These are phyloP conservation scores for Melanotaenia nigrans DNA, from an alignment of 2,797 vertebrate genomes.

Conservation along the genomic window DNA sequence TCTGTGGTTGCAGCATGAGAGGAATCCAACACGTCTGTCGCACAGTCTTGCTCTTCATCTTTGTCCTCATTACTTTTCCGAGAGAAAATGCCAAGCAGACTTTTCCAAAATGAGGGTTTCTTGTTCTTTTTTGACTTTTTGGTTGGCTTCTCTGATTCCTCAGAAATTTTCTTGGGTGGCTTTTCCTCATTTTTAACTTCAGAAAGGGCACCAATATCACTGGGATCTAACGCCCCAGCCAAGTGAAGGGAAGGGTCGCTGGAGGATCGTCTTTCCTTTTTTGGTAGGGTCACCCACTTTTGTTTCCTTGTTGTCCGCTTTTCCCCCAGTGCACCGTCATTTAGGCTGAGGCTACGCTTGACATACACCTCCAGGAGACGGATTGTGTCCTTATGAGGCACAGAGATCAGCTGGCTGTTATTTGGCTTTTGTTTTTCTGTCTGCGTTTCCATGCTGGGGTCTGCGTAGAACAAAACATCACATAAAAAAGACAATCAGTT, in stretches of 20 bases:
- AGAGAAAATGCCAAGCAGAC: constrained; percentile 77
- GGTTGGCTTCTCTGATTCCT: constrained; percentile 20
- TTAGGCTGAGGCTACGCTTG: constrained; percentile 82
- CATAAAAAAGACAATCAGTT: neutral
- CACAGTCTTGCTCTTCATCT: constrained; percentile 72
- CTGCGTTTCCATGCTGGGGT: constrained; percentile 63
- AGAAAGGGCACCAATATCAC: neutral
- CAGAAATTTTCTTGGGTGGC: rapidly evolving
- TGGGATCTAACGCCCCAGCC: neutral
- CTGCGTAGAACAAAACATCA: constrained; percentile 5
- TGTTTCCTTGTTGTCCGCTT: constrained; percentile 22
- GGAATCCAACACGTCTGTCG: constrained; percentile 35
- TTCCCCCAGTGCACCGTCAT: constrained; percentile 50
- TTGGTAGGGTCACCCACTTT: constrained; percentile 71
- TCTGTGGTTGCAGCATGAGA: constrained; percentile 34
- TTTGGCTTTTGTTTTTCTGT: constrained; percentile 18
- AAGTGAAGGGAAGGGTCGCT: constrained; percentile 75
- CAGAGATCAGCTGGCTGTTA: constrained; percentile 75
- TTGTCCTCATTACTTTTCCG: constrained; percentile 77
- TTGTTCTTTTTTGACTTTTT: constrained; percentile 73
- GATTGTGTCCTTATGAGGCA: constrained; percentile 82
- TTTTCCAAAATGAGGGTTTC: constrained; percentile 81
- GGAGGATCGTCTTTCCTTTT: constrained; percentile 60
- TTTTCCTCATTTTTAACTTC: rapidly evolving
- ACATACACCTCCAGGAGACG: constrained; percentile 85